A percentile compares a stretch with the other conserved stretches of the same genome.
Conservation (phyloP, 2,888 invertebrate species). For the Sussaba pulchella region DNA sequence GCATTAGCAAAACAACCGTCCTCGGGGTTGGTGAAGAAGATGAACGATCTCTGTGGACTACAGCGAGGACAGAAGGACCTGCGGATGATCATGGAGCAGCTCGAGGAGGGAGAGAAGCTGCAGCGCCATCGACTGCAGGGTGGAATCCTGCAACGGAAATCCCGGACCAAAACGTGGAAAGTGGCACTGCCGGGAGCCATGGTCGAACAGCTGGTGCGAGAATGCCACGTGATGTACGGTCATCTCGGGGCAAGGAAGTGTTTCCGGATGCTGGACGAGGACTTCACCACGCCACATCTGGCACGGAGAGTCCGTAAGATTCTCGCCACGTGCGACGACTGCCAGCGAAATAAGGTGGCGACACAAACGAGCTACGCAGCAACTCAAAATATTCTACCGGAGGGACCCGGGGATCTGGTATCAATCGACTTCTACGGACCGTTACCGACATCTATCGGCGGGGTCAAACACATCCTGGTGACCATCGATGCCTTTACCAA, state of each 20-base stretch:
- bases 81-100: neutral
- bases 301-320: neutral
- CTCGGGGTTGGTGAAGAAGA: neutral
- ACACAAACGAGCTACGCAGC: neutral
- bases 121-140: neutral
- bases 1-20: too few species aligned
- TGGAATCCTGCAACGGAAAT: neutral
- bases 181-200: too few species aligned
- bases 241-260: too few species aligned
- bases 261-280: too few species aligned
- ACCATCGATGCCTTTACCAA: too few species aligned
- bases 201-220: too few species aligned
- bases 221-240: too few species aligned
- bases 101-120: neutral
- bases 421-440: too few species aligned
- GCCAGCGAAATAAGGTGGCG: neutral
- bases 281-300: neutral
- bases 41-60: neutral
- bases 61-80: neutral
- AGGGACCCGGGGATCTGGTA: too few species aligned
- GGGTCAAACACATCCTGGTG: too few species aligned
- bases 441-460: too few species aligned
- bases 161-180: too few species aligned
- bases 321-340: neutral
- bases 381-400: neutral